Base-by-base conservation (phyloP, 2,888 invertebrate species). In the Ctena decussata region DNA sequence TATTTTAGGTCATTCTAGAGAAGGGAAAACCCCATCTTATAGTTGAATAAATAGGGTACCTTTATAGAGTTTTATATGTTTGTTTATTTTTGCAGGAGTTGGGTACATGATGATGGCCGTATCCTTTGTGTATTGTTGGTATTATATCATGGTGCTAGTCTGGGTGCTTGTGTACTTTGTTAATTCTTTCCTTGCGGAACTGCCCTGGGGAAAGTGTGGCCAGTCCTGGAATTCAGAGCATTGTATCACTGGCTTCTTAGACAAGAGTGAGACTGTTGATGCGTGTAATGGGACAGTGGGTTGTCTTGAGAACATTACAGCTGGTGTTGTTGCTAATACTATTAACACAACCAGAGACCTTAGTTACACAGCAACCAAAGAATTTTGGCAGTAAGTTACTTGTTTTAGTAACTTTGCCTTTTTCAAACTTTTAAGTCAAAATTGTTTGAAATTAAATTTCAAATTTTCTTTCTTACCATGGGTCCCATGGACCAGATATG, bases 41-140 rank as follows among this genome's bases (percentile, higher is more conserved):
- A n/a, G n/a, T n/a, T n/a, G n/a, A n/a, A n/a, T n/a, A n/a, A n/a
- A n/a, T n/a, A n/a, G n/a, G n/a, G n/a, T n/a, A n/a, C n/a, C n/a
- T n/a, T n/a, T n/a, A n/a, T n/a, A n/a, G n/a, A n/a, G n/a, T n/a
- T n/a, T n/a, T n/a, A n/a, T n/a, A 11, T 49, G 11, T 49, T 11
- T 21, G 8, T 49, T 11, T 49, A 3, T 49, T 70, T 6, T 37
- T 77, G 11, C 86, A 91, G 91, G 91, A 27, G 60, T 91, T 18
- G 91, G 91, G 6, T 91, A 90, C 77, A 87, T 90, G 60, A 91
- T 91, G 91, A 84, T 91, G 24, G 60, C 90, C 0, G 89, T 90
- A 18, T 91, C 91, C 0, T 88, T 87, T n/a, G 87, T 91, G 72
- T 88, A 85, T n/a, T 90, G 89, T 39, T 88, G 90, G 76, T 91